These are phyloP conservation scores for Bombus confusus DNA, from an alignment of 1,140 invertebrate species.

Conservation along the genomic window DNA sequence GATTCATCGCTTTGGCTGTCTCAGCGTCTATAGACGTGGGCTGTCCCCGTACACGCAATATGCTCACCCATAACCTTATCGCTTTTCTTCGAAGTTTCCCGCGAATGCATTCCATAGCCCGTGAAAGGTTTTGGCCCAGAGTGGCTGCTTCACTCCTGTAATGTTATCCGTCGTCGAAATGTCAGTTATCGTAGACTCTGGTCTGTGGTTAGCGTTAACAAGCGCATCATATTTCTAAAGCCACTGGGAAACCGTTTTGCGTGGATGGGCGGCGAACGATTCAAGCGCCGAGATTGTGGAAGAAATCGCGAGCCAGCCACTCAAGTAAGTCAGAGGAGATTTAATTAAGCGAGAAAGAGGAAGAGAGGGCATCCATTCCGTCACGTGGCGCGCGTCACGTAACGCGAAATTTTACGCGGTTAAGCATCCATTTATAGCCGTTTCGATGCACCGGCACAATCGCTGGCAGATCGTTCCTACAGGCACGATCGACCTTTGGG, in stretches of 20 bases:
- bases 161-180: conserved; percentile 15
- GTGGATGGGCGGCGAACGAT: not conserved
- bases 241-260: not conserved
- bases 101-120: not conserved
- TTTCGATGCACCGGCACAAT: conserved; percentile 37
- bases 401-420: conserved; percentile 31
- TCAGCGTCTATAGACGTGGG: too few relatives aligned
- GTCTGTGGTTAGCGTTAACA: conserved; percentile 1
- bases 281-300: not conserved
- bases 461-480: conserved; percentile 23
- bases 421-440: conserved; percentile 37
- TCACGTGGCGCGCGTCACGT: conserved; percentile 11
- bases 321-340: not conserved
- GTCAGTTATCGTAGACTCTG: conserved; percentile 2
- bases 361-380: not conserved
- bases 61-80: too few relatives aligned
- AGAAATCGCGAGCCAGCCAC: not conserved
- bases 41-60: not conserved
- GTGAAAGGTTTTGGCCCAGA: not conserved
- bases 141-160: not conserved
- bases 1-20: not conserved
- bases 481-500: conserved; percentile 64
- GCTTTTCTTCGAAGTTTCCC: too few relatives aligned
- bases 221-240: conserved; percentile 39
- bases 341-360: conserved; percentile 30